A percentile compares a stretch with the other conserved stretches of the same genome.
phyloP scores from a whole-genome alignment of 2,797 vertebrate species.

The Xenentodon cancila region DNA sequence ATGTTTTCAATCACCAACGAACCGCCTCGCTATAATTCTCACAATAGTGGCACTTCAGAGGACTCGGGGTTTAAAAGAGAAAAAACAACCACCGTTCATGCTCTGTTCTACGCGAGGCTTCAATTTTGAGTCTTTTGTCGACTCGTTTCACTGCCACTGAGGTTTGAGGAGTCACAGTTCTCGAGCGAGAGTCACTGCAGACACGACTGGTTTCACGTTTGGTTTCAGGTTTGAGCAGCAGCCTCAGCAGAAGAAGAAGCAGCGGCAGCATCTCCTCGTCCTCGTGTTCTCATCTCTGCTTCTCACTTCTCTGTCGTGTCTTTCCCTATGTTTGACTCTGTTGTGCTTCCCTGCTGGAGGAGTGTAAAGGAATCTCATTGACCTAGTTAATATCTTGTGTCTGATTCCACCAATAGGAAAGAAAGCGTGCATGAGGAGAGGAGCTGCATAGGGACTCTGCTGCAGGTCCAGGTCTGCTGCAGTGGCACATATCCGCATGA shows the following conservation, averaged over 20 bases:
- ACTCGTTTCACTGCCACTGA: too few species aligned
- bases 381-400: constrained; percentile 79
- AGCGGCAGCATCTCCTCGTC: constrained; percentile 7
- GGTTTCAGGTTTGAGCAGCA: constrained; percentile 7
- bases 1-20: too few species aligned
- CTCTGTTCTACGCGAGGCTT: too few species aligned
- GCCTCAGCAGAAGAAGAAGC: constrained; percentile 19
- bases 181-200: constrained; percentile 29
- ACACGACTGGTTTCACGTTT: constrained; percentile 25
- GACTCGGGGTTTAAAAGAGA: too few species aligned
- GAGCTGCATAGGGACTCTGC: constrained; percentile 42
- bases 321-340: constrained; percentile 17
- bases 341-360: constrained; percentile 46
- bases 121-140: too few species aligned
- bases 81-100: too few species aligned
- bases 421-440: constrained; percentile 49
- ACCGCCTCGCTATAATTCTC: too few species aligned
- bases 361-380: constrained; percentile 79
- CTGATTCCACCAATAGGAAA: constrained; percentile 61
- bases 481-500: constrained; percentile 66
- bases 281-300: constrained; percentile 17
- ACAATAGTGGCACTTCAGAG: too few species aligned
- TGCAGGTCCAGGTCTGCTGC: constrained; percentile 65
- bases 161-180: too few species aligned
- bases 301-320: constrained; percentile 32